phyloP scores from a whole-genome alignment of 2,797 vertebrate species.

The Coranthus polyacanthus region DNA sequence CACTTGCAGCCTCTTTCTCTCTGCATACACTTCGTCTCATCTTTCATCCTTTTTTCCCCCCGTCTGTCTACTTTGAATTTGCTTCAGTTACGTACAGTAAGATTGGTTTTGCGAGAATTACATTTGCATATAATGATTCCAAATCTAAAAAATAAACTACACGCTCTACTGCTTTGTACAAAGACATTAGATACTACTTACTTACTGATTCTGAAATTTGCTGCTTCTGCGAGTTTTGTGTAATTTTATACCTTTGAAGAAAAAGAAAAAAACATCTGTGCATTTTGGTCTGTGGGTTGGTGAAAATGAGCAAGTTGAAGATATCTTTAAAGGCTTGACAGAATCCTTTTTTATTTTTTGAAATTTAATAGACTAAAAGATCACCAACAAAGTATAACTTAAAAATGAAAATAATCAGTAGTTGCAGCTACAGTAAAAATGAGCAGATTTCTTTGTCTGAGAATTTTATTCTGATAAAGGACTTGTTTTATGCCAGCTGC shows the following conservation, averaged over 20 bases:
- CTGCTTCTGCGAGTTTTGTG: not conserved
- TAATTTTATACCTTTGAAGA: not conserved
- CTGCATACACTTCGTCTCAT: constrained; percentile 38
- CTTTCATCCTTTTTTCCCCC: constrained; percentile 12
- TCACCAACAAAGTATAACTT: not conserved
- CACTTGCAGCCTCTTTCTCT: constrained; percentile 3
- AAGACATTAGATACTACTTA: too few species aligned
- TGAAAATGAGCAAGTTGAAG: not conserved
- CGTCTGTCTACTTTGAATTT: constrained; percentile 38
- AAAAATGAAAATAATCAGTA: too few species aligned
- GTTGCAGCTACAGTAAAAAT: too few species aligned
- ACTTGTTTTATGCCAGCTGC: too few species aligned
- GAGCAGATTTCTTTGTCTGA: too few species aligned
- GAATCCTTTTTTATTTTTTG: not conserved
- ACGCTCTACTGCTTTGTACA: too few species aligned
- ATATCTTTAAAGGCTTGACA: too few species aligned
- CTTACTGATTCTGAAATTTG: not conserved
- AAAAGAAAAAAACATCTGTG: not conserved
- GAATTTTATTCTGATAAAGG: too few species aligned
- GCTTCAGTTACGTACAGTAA: constrained; percentile 47
- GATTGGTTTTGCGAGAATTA: constrained; percentile 19
- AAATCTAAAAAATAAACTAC: not conserved
- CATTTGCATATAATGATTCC: not conserved
- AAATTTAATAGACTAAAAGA: not conserved
- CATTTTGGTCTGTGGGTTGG: not conserved